phyloP scores from a whole-genome alignment of 1,140 invertebrate genomes.

The Aphelenchoides fujianensis region DNA sequence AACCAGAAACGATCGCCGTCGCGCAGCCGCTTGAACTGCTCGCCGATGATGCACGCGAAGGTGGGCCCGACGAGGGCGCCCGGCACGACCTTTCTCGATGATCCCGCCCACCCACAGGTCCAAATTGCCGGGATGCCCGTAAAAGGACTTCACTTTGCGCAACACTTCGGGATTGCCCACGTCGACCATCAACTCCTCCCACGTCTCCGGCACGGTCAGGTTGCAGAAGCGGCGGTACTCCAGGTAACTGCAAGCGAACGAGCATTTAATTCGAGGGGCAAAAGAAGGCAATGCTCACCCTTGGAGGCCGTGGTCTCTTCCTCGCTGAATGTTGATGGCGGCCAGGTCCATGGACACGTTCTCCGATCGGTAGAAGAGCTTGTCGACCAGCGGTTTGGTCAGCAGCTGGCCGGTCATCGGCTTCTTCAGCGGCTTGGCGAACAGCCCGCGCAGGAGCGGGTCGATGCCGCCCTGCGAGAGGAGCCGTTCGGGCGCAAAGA shows the following conservation, averaged over 20 bases:
- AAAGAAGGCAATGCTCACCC: constrained; percentile 65
- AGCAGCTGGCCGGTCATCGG: constrained; percentile 77
- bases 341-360: constrained; percentile 82
- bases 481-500: constrained; percentile 90
- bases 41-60: constrained; percentile 82
- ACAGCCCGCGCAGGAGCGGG: constrained; percentile 86
- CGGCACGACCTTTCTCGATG: constrained; percentile 76
- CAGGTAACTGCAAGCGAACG: constrained; percentile 38
- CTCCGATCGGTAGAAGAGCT: constrained; percentile 73
- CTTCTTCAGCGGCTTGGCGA: constrained; percentile 79
- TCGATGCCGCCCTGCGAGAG: constrained; percentile 94
- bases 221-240: constrained; percentile 75
- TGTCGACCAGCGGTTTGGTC: constrained; percentile 91
- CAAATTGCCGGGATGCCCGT: constrained; percentile 87
- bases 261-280: background rate
- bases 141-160: constrained; percentile 77
- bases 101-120: constrained; percentile 95
- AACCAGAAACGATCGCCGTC: constrained; percentile 76
- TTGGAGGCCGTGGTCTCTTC: constrained; percentile 88
- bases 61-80: constrained; percentile 85
- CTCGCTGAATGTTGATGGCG: constrained; percentile 91
- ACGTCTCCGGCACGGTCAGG: constrained; percentile 74
- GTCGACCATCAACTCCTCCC: constrained; percentile 79
- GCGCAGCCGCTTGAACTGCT: constrained; percentile 82
- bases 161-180: constrained; percentile 73